These are phyloP conservation scores for Tribolium castaneum DNA, from an alignment of 1,140 invertebrate species.

Conservation along the genomic window DNA sequence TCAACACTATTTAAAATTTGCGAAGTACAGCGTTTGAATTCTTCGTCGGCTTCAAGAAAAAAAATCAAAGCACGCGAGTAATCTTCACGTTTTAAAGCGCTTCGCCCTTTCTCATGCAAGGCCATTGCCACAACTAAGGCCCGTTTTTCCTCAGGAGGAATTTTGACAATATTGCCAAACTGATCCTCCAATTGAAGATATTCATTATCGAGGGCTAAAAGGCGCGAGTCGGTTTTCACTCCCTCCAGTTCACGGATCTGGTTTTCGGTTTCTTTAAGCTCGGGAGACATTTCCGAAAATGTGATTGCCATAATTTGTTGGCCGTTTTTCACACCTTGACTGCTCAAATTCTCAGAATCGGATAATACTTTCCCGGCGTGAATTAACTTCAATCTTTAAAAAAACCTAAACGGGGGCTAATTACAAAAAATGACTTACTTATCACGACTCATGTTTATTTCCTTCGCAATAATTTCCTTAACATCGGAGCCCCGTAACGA, in stretches of 20 bases:
- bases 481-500: slow-evolving; percentile 68
- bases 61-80: slow-evolving; percentile 77
- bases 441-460: slow-evolving; percentile 63
- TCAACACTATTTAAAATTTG: slow-evolving; percentile 77
- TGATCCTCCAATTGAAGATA: slow-evolving; percentile 79
- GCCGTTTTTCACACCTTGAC: slow-evolving; percentile 75
- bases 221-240: slow-evolving; percentile 68
- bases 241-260: slow-evolving; percentile 65
- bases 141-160: slow-evolving; percentile 75
- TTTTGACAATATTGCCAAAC: slow-evolving; percentile 74
- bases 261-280: slow-evolving; percentile 58
- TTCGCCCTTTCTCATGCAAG: slow-evolving; percentile 80
- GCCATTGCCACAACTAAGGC: slow-evolving; percentile 79
- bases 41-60: slow-evolving; percentile 80
- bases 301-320: slow-evolving; percentile 74
- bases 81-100: slow-evolving; percentile 73
- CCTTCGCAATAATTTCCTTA: slow-evolving; percentile 67
- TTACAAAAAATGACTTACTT: slow-evolving; percentile 59
- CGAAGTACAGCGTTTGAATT: slow-evolving; percentile 77
- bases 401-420: background rate
- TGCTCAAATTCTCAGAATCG: slow-evolving; percentile 64
- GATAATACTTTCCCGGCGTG: slow-evolving; percentile 73
- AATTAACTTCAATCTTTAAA: slow-evolving; percentile 75
- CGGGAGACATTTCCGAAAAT: slow-evolving; percentile 64
- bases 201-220: slow-evolving; percentile 64